phyloP scores from a whole-genome alignment of 2,113 vertebrate genomes.

The Mionectes macconnelli region DNA sequence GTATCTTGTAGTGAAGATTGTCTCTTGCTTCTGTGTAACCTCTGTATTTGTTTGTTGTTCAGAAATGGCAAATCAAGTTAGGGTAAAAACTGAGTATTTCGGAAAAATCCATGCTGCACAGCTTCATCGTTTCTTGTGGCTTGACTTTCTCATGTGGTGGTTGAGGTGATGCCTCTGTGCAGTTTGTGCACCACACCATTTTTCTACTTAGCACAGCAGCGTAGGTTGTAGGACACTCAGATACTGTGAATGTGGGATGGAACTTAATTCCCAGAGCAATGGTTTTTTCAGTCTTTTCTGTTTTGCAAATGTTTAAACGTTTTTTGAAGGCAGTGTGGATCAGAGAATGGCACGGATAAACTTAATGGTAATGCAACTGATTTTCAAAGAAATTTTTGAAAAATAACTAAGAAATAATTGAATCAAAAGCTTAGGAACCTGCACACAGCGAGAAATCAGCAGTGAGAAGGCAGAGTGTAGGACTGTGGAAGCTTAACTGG shows the following conservation, averaged over 20 bases:
- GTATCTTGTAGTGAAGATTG: background rate
- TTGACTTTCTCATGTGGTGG: background rate
- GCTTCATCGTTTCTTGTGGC: background rate
- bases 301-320: background rate
- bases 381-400: background rate
- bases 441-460: fast-evolving
- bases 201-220: background rate
- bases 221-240: background rate
- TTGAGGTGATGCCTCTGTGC: background rate
- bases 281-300: background rate
- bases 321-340: background rate
- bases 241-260: background rate
- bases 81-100: background rate
- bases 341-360: background rate
- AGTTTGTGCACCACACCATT: background rate
- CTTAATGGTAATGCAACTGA: background rate
- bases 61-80: background rate
- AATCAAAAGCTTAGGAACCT: background rate
- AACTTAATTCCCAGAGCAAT: background rate
- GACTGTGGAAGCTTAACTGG: background rate
- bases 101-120: background rate
- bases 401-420: background rate
- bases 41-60: background rate
- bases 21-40: background rate
- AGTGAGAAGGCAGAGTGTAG: background rate